A percentile compares a stretch with the other conserved stretches of the same genome.
Conservation (phyloP, 2,113 vertebrate species). For the Lepidiolamprologus cunningtoni region DNA sequence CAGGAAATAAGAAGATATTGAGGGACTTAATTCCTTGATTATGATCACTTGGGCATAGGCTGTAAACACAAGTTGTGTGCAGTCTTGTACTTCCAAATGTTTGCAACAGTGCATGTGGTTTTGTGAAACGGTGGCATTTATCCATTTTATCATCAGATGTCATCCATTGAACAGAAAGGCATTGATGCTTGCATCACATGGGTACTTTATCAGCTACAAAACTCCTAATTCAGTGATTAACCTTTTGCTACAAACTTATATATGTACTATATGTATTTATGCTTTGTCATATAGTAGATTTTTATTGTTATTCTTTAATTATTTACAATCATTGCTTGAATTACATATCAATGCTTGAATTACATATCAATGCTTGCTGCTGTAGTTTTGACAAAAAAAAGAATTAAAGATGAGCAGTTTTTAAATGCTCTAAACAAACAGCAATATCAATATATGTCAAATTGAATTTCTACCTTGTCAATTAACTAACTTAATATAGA, state of each 20-base stretch:
- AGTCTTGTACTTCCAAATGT: not conserved
- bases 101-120: not conserved
- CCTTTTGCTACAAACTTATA: not conserved
- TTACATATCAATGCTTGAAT: not conserved
- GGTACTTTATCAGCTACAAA: not conserved
- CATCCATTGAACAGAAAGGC: not conserved
- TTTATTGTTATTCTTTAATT: not conserved
- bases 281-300: not conserved
- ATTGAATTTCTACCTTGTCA: not conserved
- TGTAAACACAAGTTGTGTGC: not conserved
- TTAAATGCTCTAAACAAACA: not conserved
- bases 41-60: not conserved
- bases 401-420: not conserved
- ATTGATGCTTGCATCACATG: not conserved
- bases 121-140: not conserved
- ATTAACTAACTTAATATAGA: not conserved
- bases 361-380: not conserved
- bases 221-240: not conserved
- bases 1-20: slow-evolving; percentile 36
- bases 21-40: slow-evolving; percentile 14
- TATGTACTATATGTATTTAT: not conserved
- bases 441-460: accelerated
- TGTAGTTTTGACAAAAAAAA: not conserved
- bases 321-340: not conserved
- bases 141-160: not conserved